A percentile compares a stretch with the other conserved stretches of the same genome.
Evolutionary conservation across 2,888 invertebrate genomes (phyloP).

Genomic region (Hyalella azteca): DNA sequence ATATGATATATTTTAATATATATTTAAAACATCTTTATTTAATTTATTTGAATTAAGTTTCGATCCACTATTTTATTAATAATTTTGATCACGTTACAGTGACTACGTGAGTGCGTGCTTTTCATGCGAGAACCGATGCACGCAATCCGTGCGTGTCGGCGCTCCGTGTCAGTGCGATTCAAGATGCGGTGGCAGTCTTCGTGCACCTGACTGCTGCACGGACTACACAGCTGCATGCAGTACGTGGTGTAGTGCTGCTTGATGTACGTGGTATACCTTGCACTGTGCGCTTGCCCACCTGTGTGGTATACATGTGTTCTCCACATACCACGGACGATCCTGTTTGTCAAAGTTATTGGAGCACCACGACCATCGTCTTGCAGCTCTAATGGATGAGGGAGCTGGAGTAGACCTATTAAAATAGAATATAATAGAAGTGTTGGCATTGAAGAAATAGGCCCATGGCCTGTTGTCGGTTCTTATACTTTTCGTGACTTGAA

Average conservation of each 20-base stretch:
- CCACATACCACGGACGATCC: too few relatives aligned
- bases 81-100: not conserved
- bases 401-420: not conserved
- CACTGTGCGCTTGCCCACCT: not conserved
- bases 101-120: slow-evolving; percentile 38
- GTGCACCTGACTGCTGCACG: slow-evolving; percentile 39
- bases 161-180: slow-evolving; percentile 44
- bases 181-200: slow-evolving; percentile 4
- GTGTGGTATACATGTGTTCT: not conserved
- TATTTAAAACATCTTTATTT: not conserved
- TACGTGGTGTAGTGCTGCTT: not conserved
- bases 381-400: not conserved
- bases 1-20: not conserved
- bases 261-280: not conserved
- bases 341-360: not conserved
- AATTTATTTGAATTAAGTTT: not conserved
- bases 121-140: slow-evolving; percentile 42
- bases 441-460: too few relatives aligned
- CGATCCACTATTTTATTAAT: not conserved
- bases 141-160: not conserved
- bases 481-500: too few relatives aligned
- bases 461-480: too few relatives aligned
- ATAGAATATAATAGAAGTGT: not conserved
- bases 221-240: slow-evolving; percentile 39
- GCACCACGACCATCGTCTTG: not conserved